phyloP scores from a whole-genome alignment of 2,113 vertebrate species.

The Sinocyclocheilus grahami region DNA sequence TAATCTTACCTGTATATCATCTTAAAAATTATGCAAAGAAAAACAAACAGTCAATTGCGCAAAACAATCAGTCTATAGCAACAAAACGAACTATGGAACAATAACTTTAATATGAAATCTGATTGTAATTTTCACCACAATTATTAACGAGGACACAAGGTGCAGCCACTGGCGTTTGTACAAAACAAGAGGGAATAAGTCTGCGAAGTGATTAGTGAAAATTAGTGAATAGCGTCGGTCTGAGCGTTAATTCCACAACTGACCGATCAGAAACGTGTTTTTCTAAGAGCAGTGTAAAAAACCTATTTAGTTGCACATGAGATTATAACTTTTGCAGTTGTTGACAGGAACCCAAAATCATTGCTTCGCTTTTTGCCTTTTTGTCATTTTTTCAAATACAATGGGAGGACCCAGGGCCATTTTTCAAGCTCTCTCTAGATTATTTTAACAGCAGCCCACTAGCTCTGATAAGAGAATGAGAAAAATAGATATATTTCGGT shows the following conservation, averaged over 20 bases:
- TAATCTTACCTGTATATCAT: neutral
- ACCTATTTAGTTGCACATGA: neutral
- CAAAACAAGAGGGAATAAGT: neutral
- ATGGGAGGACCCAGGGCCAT: conserved; percentile 67
- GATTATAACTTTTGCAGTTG: neutral
- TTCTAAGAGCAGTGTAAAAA: no score
- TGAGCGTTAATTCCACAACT: neutral
- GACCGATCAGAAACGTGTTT: neutral
- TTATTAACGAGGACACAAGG: neutral
- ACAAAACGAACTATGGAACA: neutral
- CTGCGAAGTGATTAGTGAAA: neutral
- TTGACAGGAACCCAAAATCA: neutral
- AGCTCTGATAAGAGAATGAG: conserved; percentile 71
- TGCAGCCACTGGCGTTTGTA: neutral
- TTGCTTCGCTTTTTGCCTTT: conserved; percentile 63
- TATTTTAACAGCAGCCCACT: conserved; percentile 68
- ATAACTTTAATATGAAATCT: neutral
- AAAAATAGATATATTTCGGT: conserved; percentile 74
- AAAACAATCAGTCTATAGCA: neutral
- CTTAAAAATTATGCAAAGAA: neutral
- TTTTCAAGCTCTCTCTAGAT: conserved; percentile 73
- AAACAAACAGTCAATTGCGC: neutral
- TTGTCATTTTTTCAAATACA: conserved; percentile 60
- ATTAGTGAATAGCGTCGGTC: neutral
- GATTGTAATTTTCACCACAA: neutral